Percentiles rank a stretch among this genome's conserved stretches.
phyloP scores from a whole-genome alignment of 2,797 vertebrate species.

The Huso huso region DNA sequence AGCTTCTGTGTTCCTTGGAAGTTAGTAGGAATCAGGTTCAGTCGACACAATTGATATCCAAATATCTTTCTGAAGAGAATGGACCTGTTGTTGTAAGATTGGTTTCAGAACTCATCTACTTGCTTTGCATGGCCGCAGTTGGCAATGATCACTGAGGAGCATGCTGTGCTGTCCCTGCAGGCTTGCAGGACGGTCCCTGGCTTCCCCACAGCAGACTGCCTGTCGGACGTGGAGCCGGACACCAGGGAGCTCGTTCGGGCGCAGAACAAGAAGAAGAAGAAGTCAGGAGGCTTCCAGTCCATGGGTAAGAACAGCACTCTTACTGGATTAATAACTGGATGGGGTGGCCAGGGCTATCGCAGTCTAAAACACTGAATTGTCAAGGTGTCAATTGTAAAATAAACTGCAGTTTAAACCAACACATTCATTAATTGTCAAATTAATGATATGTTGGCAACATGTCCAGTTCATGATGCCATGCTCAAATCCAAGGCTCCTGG shows the following conservation, averaged over 20 bases:
- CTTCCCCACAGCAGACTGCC: slow-evolving; percentile 65
- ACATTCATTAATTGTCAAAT: too few species aligned
- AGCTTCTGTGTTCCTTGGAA: too few species aligned
- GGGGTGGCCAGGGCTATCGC: neutral
- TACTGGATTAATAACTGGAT: neutral
- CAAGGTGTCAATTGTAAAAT: neutral
- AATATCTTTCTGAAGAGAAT: neutral
- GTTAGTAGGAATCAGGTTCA: too few species aligned
- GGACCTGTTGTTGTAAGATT: neutral
- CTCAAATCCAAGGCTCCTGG: too few species aligned
- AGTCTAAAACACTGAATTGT: neutral
- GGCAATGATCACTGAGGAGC: too few species aligned
- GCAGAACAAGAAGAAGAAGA: slow-evolving; percentile 98
- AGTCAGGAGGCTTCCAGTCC: slow-evolving; percentile 95
- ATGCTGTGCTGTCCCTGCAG: slow-evolving; percentile 24
- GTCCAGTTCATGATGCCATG: too few species aligned
- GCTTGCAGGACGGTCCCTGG: slow-evolving; percentile 42
- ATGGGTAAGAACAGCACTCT: slow-evolving; percentile 69
- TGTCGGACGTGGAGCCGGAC: slow-evolving; percentile 79
- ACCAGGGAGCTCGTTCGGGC: slow-evolving; percentile 78
- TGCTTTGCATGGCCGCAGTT: neutral
- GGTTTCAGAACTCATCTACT: neutral
- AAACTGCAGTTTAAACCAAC: neutral
- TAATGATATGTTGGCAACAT: too few species aligned
- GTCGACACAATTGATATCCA: too few species aligned